phyloP scores from a whole-genome alignment of 2,797 vertebrate species.

The Philypnodon macrostomus region DNA sequence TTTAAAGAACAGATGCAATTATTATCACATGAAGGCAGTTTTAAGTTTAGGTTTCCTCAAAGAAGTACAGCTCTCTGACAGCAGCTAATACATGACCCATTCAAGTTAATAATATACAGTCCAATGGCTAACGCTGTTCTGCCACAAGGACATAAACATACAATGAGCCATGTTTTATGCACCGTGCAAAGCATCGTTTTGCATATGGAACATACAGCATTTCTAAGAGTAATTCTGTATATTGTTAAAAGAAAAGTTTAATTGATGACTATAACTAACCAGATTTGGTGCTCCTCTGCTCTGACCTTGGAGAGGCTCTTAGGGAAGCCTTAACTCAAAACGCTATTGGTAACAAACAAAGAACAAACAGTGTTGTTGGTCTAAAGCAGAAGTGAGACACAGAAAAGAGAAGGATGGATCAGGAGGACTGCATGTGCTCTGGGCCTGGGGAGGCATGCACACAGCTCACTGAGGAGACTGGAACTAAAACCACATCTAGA shows the following conservation, averaged over 20 bases:
- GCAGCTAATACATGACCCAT: slow-evolving; percentile 66
- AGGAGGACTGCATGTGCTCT: slow-evolving; percentile 69
- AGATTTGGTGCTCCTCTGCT: slow-evolving; percentile 52
- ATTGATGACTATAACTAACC: slow-evolving; percentile 60
- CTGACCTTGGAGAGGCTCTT: slow-evolving; percentile 50
- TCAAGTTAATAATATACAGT: slow-evolving; percentile 61
- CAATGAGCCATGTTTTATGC: too few species aligned
- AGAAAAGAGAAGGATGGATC: slow-evolving; percentile 24
- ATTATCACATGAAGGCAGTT: too few species aligned
- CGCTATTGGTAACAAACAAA: slow-evolving; percentile 21
- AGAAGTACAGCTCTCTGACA: slow-evolving; percentile 20
- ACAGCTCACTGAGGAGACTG: slow-evolving; percentile 60
- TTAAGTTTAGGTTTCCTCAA: too few species aligned
- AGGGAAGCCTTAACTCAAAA: slow-evolving; percentile 36
- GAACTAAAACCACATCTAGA: slow-evolving; percentile 50
- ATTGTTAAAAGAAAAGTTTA: slow-evolving; percentile 6
- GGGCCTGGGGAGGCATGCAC: slow-evolving; percentile 35
- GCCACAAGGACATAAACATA: slow-evolving; percentile 6
- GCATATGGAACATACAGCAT: too few species aligned
- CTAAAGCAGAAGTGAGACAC: slow-evolving; percentile 3
- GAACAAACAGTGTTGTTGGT: slow-evolving; percentile 20
- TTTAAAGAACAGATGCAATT: too few species aligned
- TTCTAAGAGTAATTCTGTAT: not conserved
- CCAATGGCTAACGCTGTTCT: slow-evolving; percentile 11
- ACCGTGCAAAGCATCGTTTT: too few species aligned